phyloP scores from a whole-genome alignment of 2,888 invertebrate genomes.

The Diaperis boleti region DNA sequence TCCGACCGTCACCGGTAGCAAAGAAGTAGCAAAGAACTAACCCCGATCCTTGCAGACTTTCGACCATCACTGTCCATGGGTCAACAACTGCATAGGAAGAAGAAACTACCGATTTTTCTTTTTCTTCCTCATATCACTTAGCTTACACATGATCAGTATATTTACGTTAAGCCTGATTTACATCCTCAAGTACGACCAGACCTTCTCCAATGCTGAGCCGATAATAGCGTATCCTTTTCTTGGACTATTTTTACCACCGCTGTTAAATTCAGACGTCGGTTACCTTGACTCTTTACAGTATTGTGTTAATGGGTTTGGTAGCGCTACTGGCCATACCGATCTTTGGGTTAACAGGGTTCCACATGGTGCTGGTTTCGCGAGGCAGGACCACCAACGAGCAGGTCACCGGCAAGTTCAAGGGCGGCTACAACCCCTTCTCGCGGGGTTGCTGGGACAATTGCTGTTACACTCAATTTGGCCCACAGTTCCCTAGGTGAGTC shows the following conservation, averaged over 20 bases:
- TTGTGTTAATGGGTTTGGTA: constrained; percentile 92
- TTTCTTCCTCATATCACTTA: constrained; percentile 96
- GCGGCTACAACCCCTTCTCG: constrained; percentile 98
- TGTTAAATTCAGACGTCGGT: background rate
- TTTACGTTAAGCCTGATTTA: constrained; percentile 94
- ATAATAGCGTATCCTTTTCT: constrained; percentile 90
- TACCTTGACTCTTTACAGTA: constrained; percentile 69
- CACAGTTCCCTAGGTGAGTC: constrained; percentile 94
- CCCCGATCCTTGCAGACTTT: constrained; percentile 88
- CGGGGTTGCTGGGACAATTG: constrained; percentile 96
- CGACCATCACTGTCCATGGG: constrained; percentile 99
- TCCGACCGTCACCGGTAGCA: too few species aligned
- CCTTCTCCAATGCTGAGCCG: constrained; percentile 83
- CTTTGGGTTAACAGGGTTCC: constrained; percentile 97
- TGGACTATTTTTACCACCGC: background rate
- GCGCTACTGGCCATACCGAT: constrained; percentile 95
- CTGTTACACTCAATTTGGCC: constrained; percentile 95
- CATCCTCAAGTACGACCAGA: constrained; percentile 87
- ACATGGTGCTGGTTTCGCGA: constrained; percentile 94
- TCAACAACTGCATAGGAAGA: constrained; percentile 96
- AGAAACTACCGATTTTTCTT: constrained; percentile 99
- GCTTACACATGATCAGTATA: constrained; percentile 98
- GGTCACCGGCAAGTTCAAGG: constrained; percentile 99
- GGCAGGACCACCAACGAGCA: constrained; percentile 99
- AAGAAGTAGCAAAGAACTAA: too few species aligned